Evolutionary conservation across 1,140 invertebrate genomes (phyloP), one percentile per base, ranked within the genome.

Genomic region (Alviniconcha marisindica): DNA sequence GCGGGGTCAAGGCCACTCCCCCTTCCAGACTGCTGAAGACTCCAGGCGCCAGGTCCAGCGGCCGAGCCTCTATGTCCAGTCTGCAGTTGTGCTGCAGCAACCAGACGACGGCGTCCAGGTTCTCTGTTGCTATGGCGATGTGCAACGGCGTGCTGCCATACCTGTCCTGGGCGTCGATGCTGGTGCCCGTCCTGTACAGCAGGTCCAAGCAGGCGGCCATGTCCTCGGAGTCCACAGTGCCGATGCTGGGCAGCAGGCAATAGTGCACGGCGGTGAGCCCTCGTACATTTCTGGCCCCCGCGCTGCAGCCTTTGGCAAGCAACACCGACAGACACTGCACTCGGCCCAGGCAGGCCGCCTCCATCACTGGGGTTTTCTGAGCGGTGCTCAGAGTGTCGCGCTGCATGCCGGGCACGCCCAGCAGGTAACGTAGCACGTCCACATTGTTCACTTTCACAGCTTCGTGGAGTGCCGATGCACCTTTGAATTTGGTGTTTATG

Each of bases 401-500:
- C 15, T 28, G 7, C 38, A 80, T 33, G 4, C 78, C 60, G 14
- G 54, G 51, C 21, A 80, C 54, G 21, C 24, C 28, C 21, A 80
- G 60, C 78, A 80, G 60, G 60, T 33, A 80, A 15, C 56, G 33
- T 36, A 80, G 56, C 21, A 80, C 78, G 15, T 80, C 51, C 78
- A 66, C 4, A 48, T 80, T 69, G 56, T 80, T 69, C 18, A 80
- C 36, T 40, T 80, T 80, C 18, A 80, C 60, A 1, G 78, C 78
- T 44, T 80, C 78, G 15, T 80, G 78, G 15, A 80, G 78, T 0
- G 38, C 78, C 24, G 78, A 66, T 21, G 78, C 78, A 24, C 78
- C 78, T 44, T 80, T 80, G 40, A 80, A 80, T 40, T 80, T 69
- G 36, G 78, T 80, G 40, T 80, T 80, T 38, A 80, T 66, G 40